Conservation (phyloP, 1,140 invertebrate species). For the Coelopa frigida region DNA sequence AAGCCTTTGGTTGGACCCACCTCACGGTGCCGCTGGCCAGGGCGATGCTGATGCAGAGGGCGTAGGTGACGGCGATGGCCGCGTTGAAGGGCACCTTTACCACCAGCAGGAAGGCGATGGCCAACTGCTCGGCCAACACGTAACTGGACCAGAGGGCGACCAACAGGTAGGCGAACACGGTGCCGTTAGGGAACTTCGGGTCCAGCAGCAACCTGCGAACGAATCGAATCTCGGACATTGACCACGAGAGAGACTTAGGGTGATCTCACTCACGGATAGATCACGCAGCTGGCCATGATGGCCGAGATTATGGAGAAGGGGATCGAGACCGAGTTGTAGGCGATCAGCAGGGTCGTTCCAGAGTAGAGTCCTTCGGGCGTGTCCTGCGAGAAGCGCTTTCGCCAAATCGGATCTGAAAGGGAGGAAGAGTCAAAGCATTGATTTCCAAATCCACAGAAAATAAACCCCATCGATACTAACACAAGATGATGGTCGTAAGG, state of each 20-base stretch:
- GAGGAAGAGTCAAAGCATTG: conserved; percentile 7
- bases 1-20: conserved; percentile 42
- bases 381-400: conserved; percentile 87
- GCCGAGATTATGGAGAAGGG: conserved; percentile 71
- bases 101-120: conserved; percentile 72
- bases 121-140: conserved; percentile 75
- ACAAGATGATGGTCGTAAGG: conserved; percentile 68
- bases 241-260: background rate
- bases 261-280: conserved; percentile 59
- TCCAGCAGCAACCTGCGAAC: conserved; percentile 29
- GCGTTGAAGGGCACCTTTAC: conserved; percentile 70
- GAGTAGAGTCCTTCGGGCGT: conserved; percentile 78
- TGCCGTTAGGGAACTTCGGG: conserved; percentile 29
- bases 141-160: conserved; percentile 72
- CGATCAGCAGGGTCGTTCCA: conserved; percentile 72
- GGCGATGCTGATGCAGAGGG: conserved; percentile 65
- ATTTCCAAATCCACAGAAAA: conserved; percentile 2
- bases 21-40: conserved; percentile 73
- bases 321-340: conserved; percentile 70
- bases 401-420: conserved; percentile 65
- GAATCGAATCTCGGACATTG: background rate
- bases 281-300: conserved; percentile 57
- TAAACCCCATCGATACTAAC: conserved; percentile 53
- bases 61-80: conserved; percentile 66
- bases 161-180: conserved; percentile 48